phyloP scores from a whole-genome alignment of 1,140 invertebrate species.

The Drosophila pseudoananassae region DNA sequence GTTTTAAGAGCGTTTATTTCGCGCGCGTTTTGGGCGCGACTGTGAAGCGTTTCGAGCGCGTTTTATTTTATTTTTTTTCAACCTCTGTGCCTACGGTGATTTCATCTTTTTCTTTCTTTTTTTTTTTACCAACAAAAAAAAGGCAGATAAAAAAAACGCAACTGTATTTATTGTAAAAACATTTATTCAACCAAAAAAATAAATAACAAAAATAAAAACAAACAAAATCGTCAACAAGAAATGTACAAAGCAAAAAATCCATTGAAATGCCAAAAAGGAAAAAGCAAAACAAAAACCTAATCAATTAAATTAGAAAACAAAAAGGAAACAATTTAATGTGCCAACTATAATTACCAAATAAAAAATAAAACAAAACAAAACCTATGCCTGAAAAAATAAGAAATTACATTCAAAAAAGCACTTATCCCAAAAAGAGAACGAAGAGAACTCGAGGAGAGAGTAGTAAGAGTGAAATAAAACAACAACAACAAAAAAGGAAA shows the following conservation, averaged over 20 bases:
- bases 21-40: constrained; percentile 12
- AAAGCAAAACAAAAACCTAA: constrained; percentile 18
- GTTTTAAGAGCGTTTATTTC: constrained; percentile 10
- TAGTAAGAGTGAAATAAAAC: constrained; percentile 17
- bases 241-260: constrained; percentile 50
- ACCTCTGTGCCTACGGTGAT: constrained; percentile 1
- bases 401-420: constrained; percentile 37
- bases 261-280: constrained; percentile 49
- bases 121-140: constrained; percentile 2
- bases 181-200: constrained; percentile 8
- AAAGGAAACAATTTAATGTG: constrained; percentile 31
- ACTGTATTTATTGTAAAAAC: constrained; percentile 59
- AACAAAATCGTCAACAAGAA: constrained; percentile 18
- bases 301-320: constrained; percentile 30
- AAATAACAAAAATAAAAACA: constrained; percentile 13
- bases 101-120: constrained; percentile 5
- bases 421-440: constrained; percentile 31
- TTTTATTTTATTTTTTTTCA: constrained; percentile 12
- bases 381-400: constrained; percentile 34
- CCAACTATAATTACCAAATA: constrained; percentile 51
- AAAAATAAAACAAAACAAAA: constrained; percentile 35
- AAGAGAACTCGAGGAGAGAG: constrained; percentile 32
- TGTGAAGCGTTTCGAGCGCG: constrained; percentile 6
- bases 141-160: constrained; percentile 32
- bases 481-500: constrained; percentile 3